Evolutionary conservation across 2,888 invertebrate genomes (phyloP), one percentile per base, ranked within the genome.

Genomic region (Megalurothrips usitatus): DNA sequence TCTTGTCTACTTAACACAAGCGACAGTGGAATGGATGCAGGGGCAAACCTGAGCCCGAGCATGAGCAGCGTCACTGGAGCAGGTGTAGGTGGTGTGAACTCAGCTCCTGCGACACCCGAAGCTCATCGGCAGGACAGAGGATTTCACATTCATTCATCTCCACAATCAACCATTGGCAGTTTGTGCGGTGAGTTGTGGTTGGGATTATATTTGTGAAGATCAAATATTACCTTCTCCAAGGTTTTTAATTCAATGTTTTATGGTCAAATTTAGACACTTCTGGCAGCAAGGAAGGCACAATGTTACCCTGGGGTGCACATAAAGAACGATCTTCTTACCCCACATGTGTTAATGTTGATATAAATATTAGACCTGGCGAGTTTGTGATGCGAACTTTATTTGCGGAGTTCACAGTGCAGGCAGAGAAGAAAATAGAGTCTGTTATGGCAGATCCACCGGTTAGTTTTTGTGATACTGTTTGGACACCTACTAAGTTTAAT

Each of bases 351-450:
- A 85, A 85, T 14, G 86, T 88, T 58, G 92, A 94, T 85, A 90
- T 91, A 84, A 92, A 93, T 85, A 88, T 94, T 23, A 90, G 95
- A 82, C 96, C 97, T 0, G 99, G 99, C 17, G 98, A 99, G 88
- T 98, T 94, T 88, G 97, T 99, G 0, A 97, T 99, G 93, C 91
- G 97, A 82, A 94, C 96, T 79, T 90, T 99, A 1, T 98, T 99
- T 86, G 93, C 96, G 0, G 98, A 99, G 88, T 98, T 99, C 86
- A 97, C 98, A 0, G 90, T 94, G 1, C 94, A 97, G 85, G 97
- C 97, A 0, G 98, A 98, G 86, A 94, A 94, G 86, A 99, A 99
- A 88, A 97, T 99, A 88, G 97, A 98, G 86, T 91, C 93, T 81
- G 97, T 99, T 0, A 94, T 98, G 92, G 91, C 94, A 81, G 99